Conservation (phyloP, 2,888 invertebrate genomes). For the Andrena dorsata region DNA sequence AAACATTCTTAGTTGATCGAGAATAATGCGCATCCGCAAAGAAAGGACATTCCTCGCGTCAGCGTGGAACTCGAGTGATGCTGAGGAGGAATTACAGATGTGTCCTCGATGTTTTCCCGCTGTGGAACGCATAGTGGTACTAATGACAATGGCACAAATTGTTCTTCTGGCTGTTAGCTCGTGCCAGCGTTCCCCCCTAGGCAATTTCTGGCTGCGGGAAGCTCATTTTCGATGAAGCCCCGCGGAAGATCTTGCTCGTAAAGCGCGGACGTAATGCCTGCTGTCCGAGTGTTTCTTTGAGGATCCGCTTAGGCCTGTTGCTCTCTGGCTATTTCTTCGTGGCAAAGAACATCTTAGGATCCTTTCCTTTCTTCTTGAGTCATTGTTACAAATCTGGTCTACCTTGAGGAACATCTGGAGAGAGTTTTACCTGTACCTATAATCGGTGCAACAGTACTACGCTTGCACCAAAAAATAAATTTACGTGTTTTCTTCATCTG, state of each 20-base stretch:
- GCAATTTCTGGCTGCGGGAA: conserved; percentile 32
- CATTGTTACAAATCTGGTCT: conserved; percentile 45
- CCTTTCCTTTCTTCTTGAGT: conserved; percentile 24
- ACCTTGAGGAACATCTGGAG: conserved; percentile 21
- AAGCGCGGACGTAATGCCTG: conserved; percentile 41
- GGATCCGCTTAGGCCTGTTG: neutral
- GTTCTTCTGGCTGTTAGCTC: conserved; percentile 52
- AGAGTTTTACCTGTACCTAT: neutral
- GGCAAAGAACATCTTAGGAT: neutral
- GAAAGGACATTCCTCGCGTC: conserved; percentile 19
- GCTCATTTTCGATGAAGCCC: conserved; percentile 37
- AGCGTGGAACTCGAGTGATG: conserved; percentile 12
- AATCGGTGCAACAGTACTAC: neutral
- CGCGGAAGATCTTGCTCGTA: conserved; percentile 40
- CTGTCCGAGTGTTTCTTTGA: conserved; percentile 23
- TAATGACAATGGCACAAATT: conserved; percentile 44
- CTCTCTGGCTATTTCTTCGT: neutral
- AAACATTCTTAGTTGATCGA: conserved; percentile 28
- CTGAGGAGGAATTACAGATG: conserved; percentile 42
- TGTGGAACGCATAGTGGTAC: conserved; percentile 9
- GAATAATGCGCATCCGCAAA: neutral
- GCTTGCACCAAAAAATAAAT: neutral
- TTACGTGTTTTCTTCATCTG: neutral
- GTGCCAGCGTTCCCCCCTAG: conserved; percentile 42
- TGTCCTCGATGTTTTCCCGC: conserved; percentile 37